Base-by-base conservation (phyloP, 2,797 vertebrate genomes). In the Hirundo rustica region DNA sequence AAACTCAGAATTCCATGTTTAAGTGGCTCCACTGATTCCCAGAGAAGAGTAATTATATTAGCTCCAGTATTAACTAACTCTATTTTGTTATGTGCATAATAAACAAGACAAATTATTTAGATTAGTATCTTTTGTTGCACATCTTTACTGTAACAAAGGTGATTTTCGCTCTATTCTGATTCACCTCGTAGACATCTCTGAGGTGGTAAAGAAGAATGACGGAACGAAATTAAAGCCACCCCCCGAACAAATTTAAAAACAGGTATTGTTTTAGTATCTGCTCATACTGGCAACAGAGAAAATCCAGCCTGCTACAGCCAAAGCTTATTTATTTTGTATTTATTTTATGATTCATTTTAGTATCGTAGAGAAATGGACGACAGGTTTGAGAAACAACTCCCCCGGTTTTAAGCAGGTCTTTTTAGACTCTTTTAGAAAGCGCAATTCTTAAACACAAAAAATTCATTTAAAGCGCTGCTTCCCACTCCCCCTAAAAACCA, bases 381-480 rank as follows among this genome's bases (percentile, higher is more conserved):
- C 3, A 38, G 66, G 11, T 30, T 19, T 55, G 40, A 88, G 58
- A 67, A 47, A 34, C n/a, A 25, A 38, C 29, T 9, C 11, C 11
- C 14, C 51, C 32, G 44, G 25, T 38, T 64, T 10, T 14, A 42
- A 29, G 3, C 0, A n/a, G 29, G 13, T 32, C 23, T 40, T 8
- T 27, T 67, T 16, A 20, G 0, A 20, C 26, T 50, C 42, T 18
- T 47, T 13, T 29, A 42, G 14, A 42, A 40, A 57, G 48, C 14
- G 23, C 25, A 1, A 6, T 5, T 58, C 22, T 16, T 11, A 32
- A 81, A 32, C n/a, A 7, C 4, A 4, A 12, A 40, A 22, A 22
- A 5, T 1, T 38, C 1, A 2, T 47, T n/a, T 3, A 15, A 29
- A 22, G 3, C 1, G 0, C 5, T 7, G 67, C 51, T 34, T 40